Percentiles rank a stretch among this genome's conserved stretches.
phyloP scores from a whole-genome alignment of 2,888 invertebrate genomes.

The Lycophotia porphyrea region DNA sequence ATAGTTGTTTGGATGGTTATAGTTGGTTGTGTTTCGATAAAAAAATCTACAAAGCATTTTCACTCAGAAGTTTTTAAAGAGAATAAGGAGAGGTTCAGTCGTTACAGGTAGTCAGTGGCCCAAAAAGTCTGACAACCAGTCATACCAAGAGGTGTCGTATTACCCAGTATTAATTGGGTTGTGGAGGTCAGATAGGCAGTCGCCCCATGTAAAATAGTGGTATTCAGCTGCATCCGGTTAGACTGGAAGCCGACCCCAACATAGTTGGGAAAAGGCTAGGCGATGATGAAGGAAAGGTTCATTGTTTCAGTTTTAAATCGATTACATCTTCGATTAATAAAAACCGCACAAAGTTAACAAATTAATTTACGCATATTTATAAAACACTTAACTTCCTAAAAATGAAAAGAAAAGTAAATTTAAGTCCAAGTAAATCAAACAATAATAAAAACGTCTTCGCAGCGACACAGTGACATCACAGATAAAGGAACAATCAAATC shows the following conservation, averaged over 20 bases:
- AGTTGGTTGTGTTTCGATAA: background rate
- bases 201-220: too few relatives aligned
- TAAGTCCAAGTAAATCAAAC: slow-evolving; percentile 38
- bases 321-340: background rate
- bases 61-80: background rate
- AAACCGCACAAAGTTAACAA: background rate
- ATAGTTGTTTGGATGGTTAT: background rate
- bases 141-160: too few relatives aligned
- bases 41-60: background rate
- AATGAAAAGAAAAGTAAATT: slow-evolving; percentile 12
- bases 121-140: too few relatives aligned
- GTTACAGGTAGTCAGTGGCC: too few relatives aligned
- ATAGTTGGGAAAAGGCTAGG: too few relatives aligned
- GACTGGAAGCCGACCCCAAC: too few relatives aligned
- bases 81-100: background rate
- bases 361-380: background rate
- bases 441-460: slow-evolving; percentile 33
- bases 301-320: background rate
- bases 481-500: slow-evolving; percentile 65
- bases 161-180: too few relatives aligned
- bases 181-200: too few relatives aligned
- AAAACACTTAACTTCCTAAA: background rate
- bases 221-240: too few relatives aligned
- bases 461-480: slow-evolving; percentile 43
- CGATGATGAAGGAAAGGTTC: background rate